Percentiles rank a stretch among this genome's conserved stretches.
These are phyloP conservation scores for Cosmia pyralina DNA, from an alignment of 2,888 invertebrate genomes.

Conservation along the genomic window DNA sequence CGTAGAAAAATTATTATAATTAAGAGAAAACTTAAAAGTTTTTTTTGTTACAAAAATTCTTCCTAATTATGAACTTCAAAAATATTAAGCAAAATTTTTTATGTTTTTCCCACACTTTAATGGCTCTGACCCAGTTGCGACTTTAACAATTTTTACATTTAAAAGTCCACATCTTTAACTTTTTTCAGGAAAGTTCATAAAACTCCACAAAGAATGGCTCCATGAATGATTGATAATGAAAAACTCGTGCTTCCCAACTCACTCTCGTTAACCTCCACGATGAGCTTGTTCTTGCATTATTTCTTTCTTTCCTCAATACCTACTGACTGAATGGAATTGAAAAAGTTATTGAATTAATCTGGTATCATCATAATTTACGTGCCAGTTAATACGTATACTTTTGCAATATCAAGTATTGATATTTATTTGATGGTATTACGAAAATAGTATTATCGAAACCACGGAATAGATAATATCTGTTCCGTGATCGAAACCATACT, in stretches of 20 bases:
- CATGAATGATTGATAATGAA: constrained; percentile 65
- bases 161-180: constrained; percentile 53
- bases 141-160: constrained; percentile 56
- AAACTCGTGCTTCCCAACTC: constrained; percentile 33
- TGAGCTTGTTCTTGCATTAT: constrained; percentile 34
- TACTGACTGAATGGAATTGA: constrained; percentile 5
- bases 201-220: constrained; percentile 46
- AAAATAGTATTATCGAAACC: no score
- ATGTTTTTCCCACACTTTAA: constrained; percentile 56
- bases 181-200: constrained; percentile 48
- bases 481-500: no score
- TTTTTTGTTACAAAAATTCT: constrained; percentile 41
- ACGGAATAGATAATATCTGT: no score
- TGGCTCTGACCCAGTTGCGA: constrained; percentile 59
- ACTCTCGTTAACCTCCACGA: constrained; percentile 40
- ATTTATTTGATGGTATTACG: no score
- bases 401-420: no score
- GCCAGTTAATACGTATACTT: background rate
- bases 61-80: constrained; percentile 60
- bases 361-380: background rate
- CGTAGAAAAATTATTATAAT: constrained; percentile 21
- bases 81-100: constrained; percentile 49
- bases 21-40: constrained; percentile 11
- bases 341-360: constrained; percentile 23
- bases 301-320: constrained; percentile 20